A percentile compares a stretch with the other conserved stretches of the same genome.
Evolutionary conservation across 2,888 invertebrate genomes (phyloP).

Genomic region (Pelosia muscerda): DNA sequence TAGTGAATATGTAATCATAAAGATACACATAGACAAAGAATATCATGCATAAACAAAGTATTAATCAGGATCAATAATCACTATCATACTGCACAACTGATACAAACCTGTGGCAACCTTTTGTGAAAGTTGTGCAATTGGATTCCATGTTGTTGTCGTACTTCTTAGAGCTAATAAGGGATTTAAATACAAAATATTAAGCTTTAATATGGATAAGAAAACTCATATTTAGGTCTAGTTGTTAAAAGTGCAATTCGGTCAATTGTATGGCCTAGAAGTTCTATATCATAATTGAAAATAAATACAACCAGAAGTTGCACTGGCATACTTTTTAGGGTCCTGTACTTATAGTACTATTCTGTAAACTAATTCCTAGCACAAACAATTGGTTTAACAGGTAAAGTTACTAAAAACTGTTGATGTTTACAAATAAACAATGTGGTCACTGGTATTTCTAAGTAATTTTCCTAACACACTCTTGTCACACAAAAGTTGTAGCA

Average conservation of each 20-base stretch:
- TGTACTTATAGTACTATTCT: no score
- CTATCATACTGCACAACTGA: constrained; percentile 46
- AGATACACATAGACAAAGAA: background rate
- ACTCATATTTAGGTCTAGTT: background rate
- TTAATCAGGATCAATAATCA: background rate
- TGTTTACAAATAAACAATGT: background rate
- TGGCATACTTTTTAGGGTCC: no score
- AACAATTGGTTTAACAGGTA: no score
- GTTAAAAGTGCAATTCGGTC: no score
- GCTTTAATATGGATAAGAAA: background rate
- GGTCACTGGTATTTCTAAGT: background rate
- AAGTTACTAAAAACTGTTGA: background rate
- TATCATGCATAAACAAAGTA: constrained; percentile 28
- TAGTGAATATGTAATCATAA: background rate
- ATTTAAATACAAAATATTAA: constrained; percentile 32
- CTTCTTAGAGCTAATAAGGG: constrained; percentile 66
- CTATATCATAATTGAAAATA: no score
- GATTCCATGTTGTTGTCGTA: constrained; percentile 69
- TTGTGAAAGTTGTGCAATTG: constrained; percentile 72
- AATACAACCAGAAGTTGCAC: no score
- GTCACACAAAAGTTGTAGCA: background rate
- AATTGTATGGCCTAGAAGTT: no score
- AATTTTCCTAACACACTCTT: background rate
- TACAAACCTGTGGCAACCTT: constrained; percentile 75
- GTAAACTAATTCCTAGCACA: no score